Conservation (phyloP, 2,113 vertebrate species). For the Holacanthus passer region DNA sequence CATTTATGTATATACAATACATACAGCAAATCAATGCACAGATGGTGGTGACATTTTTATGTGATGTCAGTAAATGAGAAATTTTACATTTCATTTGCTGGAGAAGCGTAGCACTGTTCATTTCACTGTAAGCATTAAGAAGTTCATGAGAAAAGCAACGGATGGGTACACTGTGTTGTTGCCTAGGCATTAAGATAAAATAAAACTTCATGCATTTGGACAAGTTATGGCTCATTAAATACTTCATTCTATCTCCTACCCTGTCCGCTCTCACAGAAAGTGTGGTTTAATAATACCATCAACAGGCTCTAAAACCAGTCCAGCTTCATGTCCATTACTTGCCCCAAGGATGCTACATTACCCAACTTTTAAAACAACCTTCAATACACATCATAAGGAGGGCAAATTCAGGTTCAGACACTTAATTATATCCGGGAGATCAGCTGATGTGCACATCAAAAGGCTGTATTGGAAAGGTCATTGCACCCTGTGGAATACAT, state of each 20-base stretch:
- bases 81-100: slow-evolving; percentile 64
- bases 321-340: slow-evolving; percentile 38
- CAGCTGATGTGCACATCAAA: slow-evolving; percentile 73
- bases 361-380: slow-evolving; percentile 49
- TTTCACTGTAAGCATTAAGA: slow-evolving; percentile 73
- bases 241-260: slow-evolving; percentile 60
- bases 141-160: slow-evolving; percentile 67
- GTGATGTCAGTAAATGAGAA: slow-evolving; percentile 52
- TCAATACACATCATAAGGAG: slow-evolving; percentile 49
- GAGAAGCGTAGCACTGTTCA: slow-evolving; percentile 61
- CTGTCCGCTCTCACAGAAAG: slow-evolving; percentile 39
- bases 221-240: slow-evolving; percentile 78
- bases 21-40: slow-evolving; percentile 83
- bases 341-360: slow-evolving; percentile 62
- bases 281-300: slow-evolving; percentile 51
- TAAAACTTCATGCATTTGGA: slow-evolving; percentile 79
- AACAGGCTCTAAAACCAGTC: slow-evolving; percentile 42
- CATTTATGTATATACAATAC: slow-evolving; percentile 81
- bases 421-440: slow-evolving; percentile 25
- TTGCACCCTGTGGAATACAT: slow-evolving; percentile 74
- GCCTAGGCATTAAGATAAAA: slow-evolving; percentile 60
- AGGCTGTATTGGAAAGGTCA: slow-evolving; percentile 68
- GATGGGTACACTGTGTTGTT: slow-evolving; percentile 59
- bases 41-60: slow-evolving; percentile 66
- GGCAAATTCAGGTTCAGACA: slow-evolving; percentile 39